Base-by-base conservation (phyloP, 1,140 invertebrate species). In the Homarus americanus region DNA sequence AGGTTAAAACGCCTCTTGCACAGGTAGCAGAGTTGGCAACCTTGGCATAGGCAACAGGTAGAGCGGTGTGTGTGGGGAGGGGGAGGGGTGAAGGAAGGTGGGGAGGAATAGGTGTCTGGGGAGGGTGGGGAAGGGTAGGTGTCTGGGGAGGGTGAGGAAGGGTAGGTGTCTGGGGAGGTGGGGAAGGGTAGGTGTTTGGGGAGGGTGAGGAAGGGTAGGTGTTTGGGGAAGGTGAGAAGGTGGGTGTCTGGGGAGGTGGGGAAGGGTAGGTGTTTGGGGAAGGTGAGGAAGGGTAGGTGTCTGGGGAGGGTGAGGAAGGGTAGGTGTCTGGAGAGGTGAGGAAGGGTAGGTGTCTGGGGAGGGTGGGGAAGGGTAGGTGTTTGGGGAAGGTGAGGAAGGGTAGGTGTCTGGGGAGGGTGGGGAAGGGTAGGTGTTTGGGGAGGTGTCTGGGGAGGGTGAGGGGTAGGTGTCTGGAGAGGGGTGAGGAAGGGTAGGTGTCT, bases 11-110 rank as follows among this genome's bases (percentile, higher is more conserved):
- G 15, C 2, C 12, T 1, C 63, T 15, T 28, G 1, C 63, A 28
- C 63, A 32, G n/a, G 63, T 69, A 69, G 63, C 63, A 63, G 4
- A 1, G 63, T 32, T 69, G 63, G 63, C 32, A 69, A 69, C 63
- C 28, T 5, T 69, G 63, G 63, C 63, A 69, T 69, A 20, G 28
- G n/a, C 63, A 69, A 69, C 63, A 69, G 63, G 63, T 69, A 58
- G 53, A 24, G 53, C 4, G 72, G 15, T 75, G 40, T 34, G 1
- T 38, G 20, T 75, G 32, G 40, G 34, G 40, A 75, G 17, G 40
- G 32, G 73, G 32, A 20, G 36, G 17, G 34, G 36, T 75, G 36
- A 4, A 24, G 53, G 9, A 17, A 24, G 53, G 28, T 36, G 20
- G 32, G 40, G 38, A 49, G 44, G n/a, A n/a, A n/a, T n/a, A n/a